phyloP scores from a whole-genome alignment of 2,888 invertebrate genomes.

The Unio delphinus region DNA sequence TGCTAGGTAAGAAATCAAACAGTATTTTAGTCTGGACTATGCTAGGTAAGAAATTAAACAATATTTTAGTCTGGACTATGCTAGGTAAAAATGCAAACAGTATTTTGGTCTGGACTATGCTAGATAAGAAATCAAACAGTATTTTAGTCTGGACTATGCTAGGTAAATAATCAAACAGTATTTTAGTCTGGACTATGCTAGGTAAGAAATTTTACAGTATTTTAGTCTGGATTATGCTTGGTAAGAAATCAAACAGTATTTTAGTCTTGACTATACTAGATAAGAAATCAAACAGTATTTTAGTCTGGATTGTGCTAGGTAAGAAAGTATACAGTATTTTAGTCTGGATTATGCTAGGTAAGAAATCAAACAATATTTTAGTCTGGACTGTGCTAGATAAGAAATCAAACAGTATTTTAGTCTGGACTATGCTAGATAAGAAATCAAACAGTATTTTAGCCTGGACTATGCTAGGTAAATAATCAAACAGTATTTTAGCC shows the following conservation, averaged over 20 bases:
- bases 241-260: conserved; percentile 63
- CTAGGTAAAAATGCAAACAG: too few species aligned
- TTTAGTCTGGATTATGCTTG: too few species aligned
- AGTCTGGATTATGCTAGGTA: conserved; percentile 71
- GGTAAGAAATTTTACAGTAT: too few species aligned
- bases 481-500: conserved; percentile 64
- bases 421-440: conserved; percentile 71
- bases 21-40: too few species aligned
- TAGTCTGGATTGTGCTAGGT: conserved; percentile 71
- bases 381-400: conserved; percentile 71
- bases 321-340: conserved; percentile 56
- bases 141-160: too few species aligned
- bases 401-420: conserved; percentile 62
- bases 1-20: too few species aligned
- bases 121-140: too few species aligned
- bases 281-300: conserved; percentile 61
- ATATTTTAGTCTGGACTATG: too few species aligned
- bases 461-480: conserved; percentile 70
- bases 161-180: too few species aligned
- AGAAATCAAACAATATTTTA: conserved; percentile 60
- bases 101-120: too few species aligned
- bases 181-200: too few species aligned
- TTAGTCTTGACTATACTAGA: conserved; percentile 71
- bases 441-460: conserved; percentile 64
- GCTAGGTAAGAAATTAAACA: too few species aligned